phyloP scores from a whole-genome alignment of 1,140 invertebrate species.

The Apis florea region DNA sequence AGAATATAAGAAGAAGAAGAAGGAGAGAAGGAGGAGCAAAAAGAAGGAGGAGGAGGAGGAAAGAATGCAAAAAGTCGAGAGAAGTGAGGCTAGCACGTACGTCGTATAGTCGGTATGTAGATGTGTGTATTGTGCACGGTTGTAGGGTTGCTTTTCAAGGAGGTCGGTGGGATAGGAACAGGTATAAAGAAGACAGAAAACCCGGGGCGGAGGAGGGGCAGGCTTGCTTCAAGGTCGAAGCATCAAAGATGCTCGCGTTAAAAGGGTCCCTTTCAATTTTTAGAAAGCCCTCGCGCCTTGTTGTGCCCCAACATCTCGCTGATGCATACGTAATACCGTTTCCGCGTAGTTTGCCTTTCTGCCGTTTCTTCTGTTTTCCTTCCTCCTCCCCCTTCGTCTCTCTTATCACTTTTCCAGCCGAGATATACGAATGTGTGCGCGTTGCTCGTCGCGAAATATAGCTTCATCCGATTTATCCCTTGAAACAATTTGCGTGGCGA shows the following conservation, averaged over 20 bases:
- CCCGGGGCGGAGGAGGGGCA: background rate
- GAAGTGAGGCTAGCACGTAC: slow-evolving; percentile 2
- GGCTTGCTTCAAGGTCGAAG: slow-evolving; percentile 27
- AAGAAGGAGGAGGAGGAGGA: background rate
- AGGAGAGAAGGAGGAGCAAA: background rate
- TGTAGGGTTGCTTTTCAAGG: slow-evolving; percentile 28
- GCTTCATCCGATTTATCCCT: too few relatives aligned
- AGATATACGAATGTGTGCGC: too few relatives aligned
- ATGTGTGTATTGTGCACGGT: slow-evolving; percentile 15
- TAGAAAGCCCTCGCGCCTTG: slow-evolving; percentile 28
- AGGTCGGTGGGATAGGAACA: slow-evolving; percentile 19
- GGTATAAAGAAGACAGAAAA: slow-evolving; percentile 7
- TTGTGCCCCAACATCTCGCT: slow-evolving; percentile 32
- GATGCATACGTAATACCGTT: slow-evolving; percentile 31
- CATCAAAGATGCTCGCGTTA: slow-evolving; percentile 40
- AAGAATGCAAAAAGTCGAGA: slow-evolving; percentile 42
- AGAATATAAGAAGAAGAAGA: background rate
- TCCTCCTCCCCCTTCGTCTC: background rate
- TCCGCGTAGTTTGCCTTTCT: slow-evolving; percentile 24
- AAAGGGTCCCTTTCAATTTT: slow-evolving; percentile 42
- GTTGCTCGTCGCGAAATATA: too few relatives aligned
- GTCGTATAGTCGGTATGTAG: slow-evolving; percentile 15
- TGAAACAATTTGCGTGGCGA: too few relatives aligned
- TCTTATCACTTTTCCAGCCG: background rate
- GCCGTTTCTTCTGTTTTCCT: background rate